Evolutionary conservation across 2,113 vertebrate genomes (phyloP).

Genomic region (Cephalopterus ornatus): DNA sequence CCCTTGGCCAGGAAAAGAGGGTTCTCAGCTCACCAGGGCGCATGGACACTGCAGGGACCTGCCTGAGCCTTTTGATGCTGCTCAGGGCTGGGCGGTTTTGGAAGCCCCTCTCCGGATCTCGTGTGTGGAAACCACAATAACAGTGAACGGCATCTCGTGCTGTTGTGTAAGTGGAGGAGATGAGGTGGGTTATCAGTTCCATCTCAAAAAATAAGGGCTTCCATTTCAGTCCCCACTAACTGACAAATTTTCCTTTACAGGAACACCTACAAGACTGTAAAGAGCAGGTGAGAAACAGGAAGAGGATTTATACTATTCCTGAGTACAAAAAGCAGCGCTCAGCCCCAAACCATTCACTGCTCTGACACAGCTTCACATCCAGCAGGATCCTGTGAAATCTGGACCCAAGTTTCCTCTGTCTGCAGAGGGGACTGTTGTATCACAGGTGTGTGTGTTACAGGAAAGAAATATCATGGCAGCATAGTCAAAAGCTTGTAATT

Average conservation of each 20-base stretch:
- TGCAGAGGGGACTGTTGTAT: background rate
- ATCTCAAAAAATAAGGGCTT: background rate
- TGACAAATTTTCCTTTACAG: background rate
- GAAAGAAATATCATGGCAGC: background rate
- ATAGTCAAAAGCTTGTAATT: background rate
- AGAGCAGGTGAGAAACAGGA: background rate
- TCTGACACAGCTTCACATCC: background rate
- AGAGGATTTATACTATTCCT: background rate
- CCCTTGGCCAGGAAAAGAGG: background rate
- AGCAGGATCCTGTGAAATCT: background rate
- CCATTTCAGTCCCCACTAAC: background rate
- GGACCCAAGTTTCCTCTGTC: background rate
- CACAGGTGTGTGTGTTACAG: rapidly evolving
- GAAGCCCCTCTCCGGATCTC: background rate
- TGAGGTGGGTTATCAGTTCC: background rate
- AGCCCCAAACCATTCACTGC: background rate
- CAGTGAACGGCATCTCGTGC: background rate
- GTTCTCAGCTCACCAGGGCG: rapidly evolving
- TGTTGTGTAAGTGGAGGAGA: background rate
- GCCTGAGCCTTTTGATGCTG: background rate
- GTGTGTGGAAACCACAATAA: background rate
- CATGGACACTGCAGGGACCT: background rate
- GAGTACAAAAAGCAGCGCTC: background rate
- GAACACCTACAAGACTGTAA: background rate
- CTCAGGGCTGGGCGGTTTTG: background rate